These are phyloP conservation scores for Sarotherodon lohbergeri DNA, from an alignment of 2,113 vertebrate species.

Conservation along the genomic window DNA sequence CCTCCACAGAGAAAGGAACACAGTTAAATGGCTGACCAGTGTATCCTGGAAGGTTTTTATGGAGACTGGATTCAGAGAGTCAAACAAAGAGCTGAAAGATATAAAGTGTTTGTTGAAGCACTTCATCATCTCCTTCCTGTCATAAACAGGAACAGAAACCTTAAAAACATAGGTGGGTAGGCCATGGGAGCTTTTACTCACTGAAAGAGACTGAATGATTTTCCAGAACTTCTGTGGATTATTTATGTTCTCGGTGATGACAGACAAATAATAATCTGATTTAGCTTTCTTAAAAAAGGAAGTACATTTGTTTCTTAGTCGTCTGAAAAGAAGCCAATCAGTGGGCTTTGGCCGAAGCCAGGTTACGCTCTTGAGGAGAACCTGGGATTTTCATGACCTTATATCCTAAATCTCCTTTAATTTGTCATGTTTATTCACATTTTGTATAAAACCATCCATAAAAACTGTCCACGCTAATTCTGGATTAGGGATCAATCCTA, in stretches of 20 bases:
- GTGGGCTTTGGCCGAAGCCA: background rate
- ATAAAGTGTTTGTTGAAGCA: background rate
- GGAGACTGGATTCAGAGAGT: background rate
- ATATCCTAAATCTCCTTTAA: background rate
- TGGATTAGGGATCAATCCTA: background rate
- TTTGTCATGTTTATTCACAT: background rate
- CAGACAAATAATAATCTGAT: background rate
- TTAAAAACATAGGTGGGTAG: background rate
- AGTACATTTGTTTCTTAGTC: background rate
- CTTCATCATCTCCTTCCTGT: background rate
- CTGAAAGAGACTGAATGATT: too few species aligned
- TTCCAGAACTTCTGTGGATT: background rate
- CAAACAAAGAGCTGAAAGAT: background rate
- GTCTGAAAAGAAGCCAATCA: background rate
- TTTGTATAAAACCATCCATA: background rate
- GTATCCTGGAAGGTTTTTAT: background rate
- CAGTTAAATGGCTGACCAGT: background rate
- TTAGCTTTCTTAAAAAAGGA: background rate
- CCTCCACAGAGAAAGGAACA: background rate
- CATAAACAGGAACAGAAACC: background rate
- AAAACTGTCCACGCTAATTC: background rate
- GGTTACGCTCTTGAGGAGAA: background rate
- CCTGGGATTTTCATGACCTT: background rate
- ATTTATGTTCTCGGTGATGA: background rate
- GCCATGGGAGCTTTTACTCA: background rate